Evolutionary conservation across 2,113 vertebrate genomes (phyloP), one percentile per base, ranked within the genome.

Genomic region (Ibidorhyncha struthersii): DNA sequence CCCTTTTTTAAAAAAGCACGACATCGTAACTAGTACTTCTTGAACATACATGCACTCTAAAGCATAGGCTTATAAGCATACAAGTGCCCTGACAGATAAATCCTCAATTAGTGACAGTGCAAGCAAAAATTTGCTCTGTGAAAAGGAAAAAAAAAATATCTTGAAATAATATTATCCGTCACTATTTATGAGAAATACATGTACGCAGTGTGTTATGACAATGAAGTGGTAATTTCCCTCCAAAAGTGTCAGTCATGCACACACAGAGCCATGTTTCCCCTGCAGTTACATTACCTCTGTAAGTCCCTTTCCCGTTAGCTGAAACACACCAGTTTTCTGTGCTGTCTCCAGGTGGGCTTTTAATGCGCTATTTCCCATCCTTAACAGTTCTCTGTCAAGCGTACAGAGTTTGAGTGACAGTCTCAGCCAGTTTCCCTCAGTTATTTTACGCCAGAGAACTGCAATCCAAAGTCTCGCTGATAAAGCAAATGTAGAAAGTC

Each of bases 301-400:
- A 59, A 99, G 98, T 5, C 99, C 99, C 73, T 99, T 99, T 47
- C 98, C 99, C 0, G 98, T 99, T 41, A 99, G 98, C 98, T 99
- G 99, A 96, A 99, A 99, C 89, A 99, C 99, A 5, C 99, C 99
- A 0, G 99, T 99, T 97, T 99, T 99, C 98, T 99, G 99, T 66
- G 99, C 99, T 4, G 99, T 99, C 92, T 99, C 99, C 98, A 99
- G 97, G 88, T 99, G 99, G 74, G 99, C 99, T 98, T 99, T 99
- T 26, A 99, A 97, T 2, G 99, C 99, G 27, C 99, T 99, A 95
- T 99, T 99, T 93, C 99, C 99, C 99, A 99, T 99, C 83, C 86
- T 97, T 97, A 56, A 27, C 66, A 53, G 50, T 38, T 55, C 87
- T 78, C 45, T 29, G 34, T 90, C 85, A 92, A 40, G 40, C 4